Evolutionary conservation across 2,888 invertebrate species (phyloP), one percentile per base, ranked within the genome.

Genomic region (Hofmannophila pseudospretella): DNA sequence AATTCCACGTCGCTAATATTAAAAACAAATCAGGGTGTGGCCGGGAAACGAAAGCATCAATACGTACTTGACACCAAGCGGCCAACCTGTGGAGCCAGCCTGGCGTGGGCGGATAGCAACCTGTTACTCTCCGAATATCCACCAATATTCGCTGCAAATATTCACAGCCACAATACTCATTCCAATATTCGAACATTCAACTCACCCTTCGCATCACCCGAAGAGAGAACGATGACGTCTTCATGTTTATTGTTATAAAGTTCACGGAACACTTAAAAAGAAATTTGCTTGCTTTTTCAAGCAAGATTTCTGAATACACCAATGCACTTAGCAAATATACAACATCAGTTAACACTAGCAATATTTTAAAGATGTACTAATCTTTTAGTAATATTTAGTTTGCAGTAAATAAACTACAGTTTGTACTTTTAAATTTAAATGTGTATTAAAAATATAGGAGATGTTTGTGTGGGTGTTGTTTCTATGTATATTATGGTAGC

Each of bases 191-290:
- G n/a, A 10, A 31, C 20, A 13, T 31, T 20, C 3, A 30, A 89
- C 93, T 90, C 71, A 93, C 93, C 92, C 93, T 89, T 82, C 93
- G 88, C 93, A 93, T 93, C 58, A 93, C 93, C 51, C 93, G 91
- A 34, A 93, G 89, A 11, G 93, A 93, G 69, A 93, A 93, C 63
- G 93, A 93, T 33, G 93, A 92, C 26, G 93, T 92, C 90, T 93
- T 93, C 93, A 93, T 93, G 64, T 88, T 91, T 77, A 77, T 74
- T 68, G 71, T 70, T 59, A 47, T 47, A 48, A 44, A 42, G 41
- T 56, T 45, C 39, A 45, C 45, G 45, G 42, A 60, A 49, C 67
- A 58, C 48, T 45, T 44, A 47, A 57, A 62, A 49, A 44, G 49
- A 49, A 33, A 32, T 28, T 7, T 9, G 20, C 13, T 32, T 23